Percentiles rank a stretch among this genome's conserved stretches.
These are phyloP conservation scores for Cyrtorhinus lividipennis DNA, from an alignment of 1,140 invertebrate genomes.

Conservation along the genomic window DNA sequence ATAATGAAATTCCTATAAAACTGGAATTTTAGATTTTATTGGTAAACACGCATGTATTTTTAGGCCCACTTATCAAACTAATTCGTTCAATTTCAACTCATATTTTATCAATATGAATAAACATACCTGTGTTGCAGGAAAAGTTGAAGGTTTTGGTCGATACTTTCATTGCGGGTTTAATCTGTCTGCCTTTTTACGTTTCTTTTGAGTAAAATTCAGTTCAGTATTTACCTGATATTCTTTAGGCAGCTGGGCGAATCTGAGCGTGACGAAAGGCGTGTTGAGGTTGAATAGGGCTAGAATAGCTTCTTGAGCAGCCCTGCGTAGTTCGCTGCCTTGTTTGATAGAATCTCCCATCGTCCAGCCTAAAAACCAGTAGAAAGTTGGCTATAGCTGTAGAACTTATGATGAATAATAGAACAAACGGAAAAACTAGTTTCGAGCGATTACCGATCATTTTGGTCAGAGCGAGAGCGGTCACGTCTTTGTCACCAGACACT, in stretches of 20 bases:
- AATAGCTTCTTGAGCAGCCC: slow-evolving; percentile 60
- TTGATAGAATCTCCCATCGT: slow-evolving; percentile 43
- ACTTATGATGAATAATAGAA: neutral
- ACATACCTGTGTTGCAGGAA: no score
- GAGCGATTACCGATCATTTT: slow-evolving; percentile 35
- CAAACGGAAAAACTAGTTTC: neutral
- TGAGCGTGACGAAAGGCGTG: slow-evolving; percentile 67
- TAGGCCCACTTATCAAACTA: no score
- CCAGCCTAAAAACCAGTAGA: slow-evolving; percentile 22
- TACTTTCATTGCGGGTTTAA: no score
- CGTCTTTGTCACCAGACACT: slow-evolving; percentile 33
- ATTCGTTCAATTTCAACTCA: no score
- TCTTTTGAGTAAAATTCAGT: no score
- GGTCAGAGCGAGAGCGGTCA: slow-evolving; percentile 42
- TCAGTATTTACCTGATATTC: slow-evolving; percentile 60
- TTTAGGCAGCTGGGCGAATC: slow-evolving; percentile 67
- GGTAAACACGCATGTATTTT: no score
- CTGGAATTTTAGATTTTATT: no score
- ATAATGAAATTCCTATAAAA: no score
- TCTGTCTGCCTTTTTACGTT: no score
- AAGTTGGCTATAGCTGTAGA: neutral
- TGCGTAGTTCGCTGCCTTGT: slow-evolving; percentile 52
- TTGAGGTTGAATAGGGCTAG: slow-evolving; percentile 81
- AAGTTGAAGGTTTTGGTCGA: no score
- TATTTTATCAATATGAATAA: no score